A percentile compares a stretch with the other conserved stretches of the same genome.
Evolutionary conservation across 2,113 vertebrate species (phyloP).

Genomic region (Periophthalmodon schlosseri): DNA sequence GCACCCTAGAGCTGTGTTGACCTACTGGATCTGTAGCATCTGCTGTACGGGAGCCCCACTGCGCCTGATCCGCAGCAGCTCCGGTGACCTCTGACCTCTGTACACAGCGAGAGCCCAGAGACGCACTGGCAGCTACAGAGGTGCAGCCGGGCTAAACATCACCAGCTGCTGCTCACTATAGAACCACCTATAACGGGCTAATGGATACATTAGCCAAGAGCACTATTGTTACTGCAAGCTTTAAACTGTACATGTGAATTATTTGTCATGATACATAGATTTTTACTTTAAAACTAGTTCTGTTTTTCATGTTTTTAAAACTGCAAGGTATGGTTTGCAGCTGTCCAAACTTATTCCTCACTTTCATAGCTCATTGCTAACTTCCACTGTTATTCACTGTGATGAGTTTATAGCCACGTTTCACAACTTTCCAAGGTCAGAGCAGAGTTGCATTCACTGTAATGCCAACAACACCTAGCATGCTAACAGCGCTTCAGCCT

Average conservation of each 20-base stretch:
- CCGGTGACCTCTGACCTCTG: constrained; percentile 59
- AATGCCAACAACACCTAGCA: too few relatives aligned
- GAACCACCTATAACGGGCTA: background rate
- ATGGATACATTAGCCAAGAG: constrained; percentile 1
- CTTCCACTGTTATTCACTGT: too few relatives aligned
- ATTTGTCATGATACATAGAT: background rate
- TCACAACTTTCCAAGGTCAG: too few relatives aligned
- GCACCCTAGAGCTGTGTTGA: constrained; percentile 14
- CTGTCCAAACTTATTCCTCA: too few relatives aligned
- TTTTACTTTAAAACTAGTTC: too few relatives aligned
- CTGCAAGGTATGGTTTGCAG: too few relatives aligned
- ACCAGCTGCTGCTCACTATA: constrained; percentile 53
- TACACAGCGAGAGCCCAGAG: constrained; percentile 32
- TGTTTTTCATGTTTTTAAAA: too few relatives aligned
- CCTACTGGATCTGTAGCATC: constrained; percentile 30
- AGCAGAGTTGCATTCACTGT: too few relatives aligned
- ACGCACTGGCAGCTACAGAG: constrained; percentile 39
- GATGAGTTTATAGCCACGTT: too few relatives aligned
- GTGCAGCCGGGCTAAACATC: constrained; percentile 45
- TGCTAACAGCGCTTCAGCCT: too few relatives aligned
- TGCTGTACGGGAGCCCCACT: constrained; percentile 22
- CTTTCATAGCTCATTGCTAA: too few relatives aligned
- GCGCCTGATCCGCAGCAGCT: constrained; percentile 16
- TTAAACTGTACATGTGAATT: too few relatives aligned
- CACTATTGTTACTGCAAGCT: background rate